Base-by-base conservation (phyloP, 1,140 invertebrate genomes). In the Yoshiicerus persimilis region DNA sequence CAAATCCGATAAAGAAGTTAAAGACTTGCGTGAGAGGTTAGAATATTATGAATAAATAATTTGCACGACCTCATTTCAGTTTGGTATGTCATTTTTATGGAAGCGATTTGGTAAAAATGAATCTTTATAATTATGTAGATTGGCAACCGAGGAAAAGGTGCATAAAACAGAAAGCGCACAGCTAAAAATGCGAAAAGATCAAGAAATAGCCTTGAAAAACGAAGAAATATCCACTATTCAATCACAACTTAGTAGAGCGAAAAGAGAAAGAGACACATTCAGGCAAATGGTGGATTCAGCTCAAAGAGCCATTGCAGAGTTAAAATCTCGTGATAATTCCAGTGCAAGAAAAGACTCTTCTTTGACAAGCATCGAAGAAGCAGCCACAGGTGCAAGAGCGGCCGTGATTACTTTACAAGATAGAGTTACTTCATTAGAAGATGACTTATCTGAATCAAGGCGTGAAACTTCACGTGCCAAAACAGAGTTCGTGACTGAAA, bases 281-380 rank as follows among this genome's bases (percentile, higher is more conserved):
- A 97, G 97, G 90, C 96, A 98, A 91, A 97, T 98, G 95, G 91
- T 98, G 36, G 96, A 98, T 91, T 95, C 95, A 23, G 96, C 96
- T 0, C 96, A 96, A 91, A 96, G 95, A 93, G 96, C 95, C 23
- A 96, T 97, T 86, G 94, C 94, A 0, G 96, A 97, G 89, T 93
- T 96, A 0, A 97, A 96, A 90, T 89, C 87, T 32, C 84, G 90
- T 25, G 86, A 87, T 32, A 6, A 25, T 47, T 84, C 62, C n/a
- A 41, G 9, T 11, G 1, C 38, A 75, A 23, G 86, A 80, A 34
- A 56, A 62, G 88, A 88, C 9, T 90, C 90, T 13, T 27, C 66
- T 6, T 23, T 88, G 2, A 80, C 70, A 16, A 84, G 87, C 4
- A 30, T 90, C 25, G 90, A 91, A 70, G 90, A 91, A 25, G 93